Base-by-base conservation (phyloP, 2,888 invertebrate species). In the Masnerella sp. region DNA sequence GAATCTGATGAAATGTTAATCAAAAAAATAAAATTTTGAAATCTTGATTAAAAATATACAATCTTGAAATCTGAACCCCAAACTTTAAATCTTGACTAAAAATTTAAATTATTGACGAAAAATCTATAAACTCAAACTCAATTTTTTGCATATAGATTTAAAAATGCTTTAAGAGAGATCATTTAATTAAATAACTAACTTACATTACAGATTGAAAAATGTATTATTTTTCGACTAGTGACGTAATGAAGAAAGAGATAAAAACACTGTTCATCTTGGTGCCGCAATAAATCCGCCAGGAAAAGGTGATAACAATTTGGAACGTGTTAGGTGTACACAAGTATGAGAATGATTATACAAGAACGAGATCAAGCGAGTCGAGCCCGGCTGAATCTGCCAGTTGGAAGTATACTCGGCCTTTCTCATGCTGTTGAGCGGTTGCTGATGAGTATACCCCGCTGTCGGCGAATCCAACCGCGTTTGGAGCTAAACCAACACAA, bases 341-440 rank as follows among this genome's bases (percentile, higher is more conserved):
- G 20, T 36, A 74, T 70, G 70, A 67, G 14, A 51, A 52, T 67
- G 62, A 62, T 38, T 65, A 65, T 58, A 68, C 67, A 71, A 67
- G 15, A 38, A 68, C 58, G 47, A 59, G 38, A 43, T 45, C 42
- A 52, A 74, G 28, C 70, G 69, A 73, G 78, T 76, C 68, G 82
- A 81, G 75, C 71, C 79, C 79, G 85, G 81, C 82, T 83, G 83
- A 85, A 84, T 85, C 83, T 81, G 83, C 85, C 85, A 86, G 83
- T 80, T 83, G 83, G 85, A 87, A 86, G 86, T 87, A 87, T 86
- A 87, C 86, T 87, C 87, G 82, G 87, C 86, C 87, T 79, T 87
- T 87, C 86, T 87, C 87, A 87, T 87, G 87, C 87, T 87, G 86
- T 86, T 87, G 87, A 87, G 87, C 80, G 86, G 86, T 87, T 80